Conservation (phyloP, 2,888 invertebrate genomes). For the Scaptomyza flava region DNA sequence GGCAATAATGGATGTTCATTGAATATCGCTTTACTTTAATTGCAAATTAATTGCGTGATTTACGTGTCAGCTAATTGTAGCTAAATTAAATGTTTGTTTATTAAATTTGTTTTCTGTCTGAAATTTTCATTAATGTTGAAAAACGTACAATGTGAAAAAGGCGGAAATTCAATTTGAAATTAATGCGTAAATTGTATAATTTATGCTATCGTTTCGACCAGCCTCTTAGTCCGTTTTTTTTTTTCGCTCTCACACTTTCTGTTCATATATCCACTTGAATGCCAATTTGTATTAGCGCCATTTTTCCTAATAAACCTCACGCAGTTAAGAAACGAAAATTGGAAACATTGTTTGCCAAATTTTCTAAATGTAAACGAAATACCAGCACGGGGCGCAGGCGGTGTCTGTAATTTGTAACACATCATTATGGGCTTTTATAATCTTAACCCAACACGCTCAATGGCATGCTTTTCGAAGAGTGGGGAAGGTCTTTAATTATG, state of each 20-base stretch:
- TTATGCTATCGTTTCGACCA: conserved; percentile 42
- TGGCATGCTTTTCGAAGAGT: background rate
- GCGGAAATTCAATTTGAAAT: conserved; percentile 61
- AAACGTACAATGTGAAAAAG: conserved; percentile 25
- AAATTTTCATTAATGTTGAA: conserved; percentile 34
- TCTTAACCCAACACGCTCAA: conserved; percentile 36
- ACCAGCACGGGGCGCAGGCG: conserved; percentile 1
- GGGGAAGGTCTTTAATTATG: conserved; percentile 22
- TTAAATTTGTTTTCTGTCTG: background rate
- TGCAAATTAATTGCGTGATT: conserved; percentile 17
- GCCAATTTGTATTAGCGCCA: conserved; percentile 55
- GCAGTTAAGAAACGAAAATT: conserved; percentile 62
- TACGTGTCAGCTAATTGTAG: conserved; percentile 4
- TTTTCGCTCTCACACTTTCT: background rate
- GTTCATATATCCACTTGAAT: conserved; percentile 5
- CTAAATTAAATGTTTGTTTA: background rate
- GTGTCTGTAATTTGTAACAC: conserved; percentile 40
- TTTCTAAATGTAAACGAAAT: conserved; percentile 27
- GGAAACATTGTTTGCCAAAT: conserved; percentile 59
- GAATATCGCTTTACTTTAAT: background rate
- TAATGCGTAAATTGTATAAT: conserved; percentile 57
- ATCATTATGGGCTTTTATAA: conserved; percentile 50
- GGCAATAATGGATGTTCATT: background rate
- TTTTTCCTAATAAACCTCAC: conserved; percentile 64
- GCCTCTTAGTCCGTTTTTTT: conserved; percentile 5